Evolutionary conservation across 2,113 vertebrate species (phyloP).

Genomic region (Cyphomyrus discorhynchus): DNA sequence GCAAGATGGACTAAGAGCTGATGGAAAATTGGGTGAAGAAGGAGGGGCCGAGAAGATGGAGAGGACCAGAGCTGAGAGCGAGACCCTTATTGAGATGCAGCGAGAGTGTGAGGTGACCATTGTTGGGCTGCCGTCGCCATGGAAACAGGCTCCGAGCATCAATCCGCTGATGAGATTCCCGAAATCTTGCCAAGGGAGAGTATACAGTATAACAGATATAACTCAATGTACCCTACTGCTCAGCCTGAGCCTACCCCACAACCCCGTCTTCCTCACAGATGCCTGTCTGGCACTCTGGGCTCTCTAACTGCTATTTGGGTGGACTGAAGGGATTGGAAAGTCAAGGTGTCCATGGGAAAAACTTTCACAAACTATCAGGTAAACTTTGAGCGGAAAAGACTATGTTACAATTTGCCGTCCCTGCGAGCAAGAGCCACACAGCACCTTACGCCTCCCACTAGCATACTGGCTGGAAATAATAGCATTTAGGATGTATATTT

Average conservation of each 20-base stretch:
- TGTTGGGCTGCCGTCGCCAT: not conserved
- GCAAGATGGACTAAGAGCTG: not conserved
- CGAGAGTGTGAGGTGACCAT: not conserved
- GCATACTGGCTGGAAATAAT: not conserved
- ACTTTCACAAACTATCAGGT: not conserved
- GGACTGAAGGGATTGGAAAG: not conserved
- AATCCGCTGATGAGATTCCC: not conserved
- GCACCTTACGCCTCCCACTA: not conserved
- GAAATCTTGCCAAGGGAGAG: not conserved
- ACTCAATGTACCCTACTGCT: not conserved
- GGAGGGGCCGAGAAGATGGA: not conserved
- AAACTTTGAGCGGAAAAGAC: not conserved
- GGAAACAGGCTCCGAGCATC: not conserved
- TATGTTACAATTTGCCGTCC: not conserved
- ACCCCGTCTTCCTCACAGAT: not conserved
- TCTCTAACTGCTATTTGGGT: not conserved
- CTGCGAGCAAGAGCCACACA: not conserved
- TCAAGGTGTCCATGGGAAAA: not conserved
- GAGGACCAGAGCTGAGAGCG: not conserved
- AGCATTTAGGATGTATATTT: not conserved
- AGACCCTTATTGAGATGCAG: conserved; percentile 14
- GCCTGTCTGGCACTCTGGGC: not conserved
- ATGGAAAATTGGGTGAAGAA: not conserved
- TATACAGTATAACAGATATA: not conserved
- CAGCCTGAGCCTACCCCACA: not conserved